These are phyloP conservation scores for Gymnogyps californianus DNA, from an alignment of 2,113 vertebrate genomes.

Conservation along the genomic window DNA sequence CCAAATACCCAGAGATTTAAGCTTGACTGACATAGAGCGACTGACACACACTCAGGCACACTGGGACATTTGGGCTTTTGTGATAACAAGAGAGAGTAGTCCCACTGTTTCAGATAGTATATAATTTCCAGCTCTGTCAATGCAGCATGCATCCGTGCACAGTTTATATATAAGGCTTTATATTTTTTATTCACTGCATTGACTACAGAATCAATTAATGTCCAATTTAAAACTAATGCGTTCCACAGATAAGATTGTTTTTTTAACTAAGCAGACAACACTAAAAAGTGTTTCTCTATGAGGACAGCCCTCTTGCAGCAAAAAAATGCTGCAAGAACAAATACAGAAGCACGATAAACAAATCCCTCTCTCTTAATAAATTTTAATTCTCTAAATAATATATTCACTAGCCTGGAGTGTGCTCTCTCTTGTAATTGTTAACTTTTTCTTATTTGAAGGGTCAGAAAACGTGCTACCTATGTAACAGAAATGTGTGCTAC, in stretches of 20 bases:
- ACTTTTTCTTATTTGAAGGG: not conserved
- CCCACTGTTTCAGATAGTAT: not conserved
- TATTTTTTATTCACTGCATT: not conserved
- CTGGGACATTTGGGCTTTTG: not conserved
- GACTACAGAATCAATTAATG: not conserved
- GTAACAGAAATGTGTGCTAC: not conserved
- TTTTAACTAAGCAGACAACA: not conserved
- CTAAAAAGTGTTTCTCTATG: not conserved
- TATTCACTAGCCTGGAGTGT: not conserved
- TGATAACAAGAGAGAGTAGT: not conserved
- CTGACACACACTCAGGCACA: not conserved
- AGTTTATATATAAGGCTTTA: not conserved
- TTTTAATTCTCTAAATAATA: not conserved
- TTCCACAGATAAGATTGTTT: not conserved
- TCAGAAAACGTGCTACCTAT: not conserved
- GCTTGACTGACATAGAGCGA: not conserved
- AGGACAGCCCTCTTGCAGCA: not conserved
- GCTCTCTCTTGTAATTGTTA: not conserved
- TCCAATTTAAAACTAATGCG: not conserved
- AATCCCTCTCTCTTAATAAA: not conserved
- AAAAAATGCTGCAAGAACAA: not conserved
- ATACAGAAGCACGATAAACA: not conserved
- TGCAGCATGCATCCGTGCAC: not conserved
- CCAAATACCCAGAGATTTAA: not conserved
- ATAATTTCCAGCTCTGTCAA: not conserved